Evolutionary conservation across 2,888 invertebrate genomes (phyloP), one percentile per base, ranked within the genome.

Genomic region (Caenorhabditis sp.): DNA sequence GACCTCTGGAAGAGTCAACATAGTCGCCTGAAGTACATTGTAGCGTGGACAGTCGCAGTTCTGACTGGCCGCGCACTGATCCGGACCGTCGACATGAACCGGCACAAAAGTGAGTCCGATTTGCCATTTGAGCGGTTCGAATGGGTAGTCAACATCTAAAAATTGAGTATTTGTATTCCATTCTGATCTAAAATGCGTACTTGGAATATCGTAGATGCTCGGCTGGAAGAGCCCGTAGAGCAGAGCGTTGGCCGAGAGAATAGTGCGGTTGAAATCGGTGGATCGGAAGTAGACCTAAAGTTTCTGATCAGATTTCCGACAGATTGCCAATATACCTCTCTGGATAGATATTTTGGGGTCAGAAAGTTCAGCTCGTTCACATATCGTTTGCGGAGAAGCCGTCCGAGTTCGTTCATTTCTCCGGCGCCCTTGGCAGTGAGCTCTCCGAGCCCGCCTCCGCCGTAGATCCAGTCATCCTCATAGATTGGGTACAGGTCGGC

Each of bases 261-360:
- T 90, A 0, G 95, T 94, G 20, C 96, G 92, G 90, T 96, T 95
- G 9, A 93, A 93, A 90, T 95, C 94, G 0, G 95, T 95, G 39
- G 95, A 94, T 62, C 91, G 90, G 1, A 93, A 89, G 81, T 91
- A 91, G 56, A 93, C 52, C 35, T 45, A 13, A 30, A 53, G 17
- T n/a, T 3, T 6, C n/a, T n/a, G n/a, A n/a, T n/a, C n/a, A n/a
- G n/a, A n/a, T n/a, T n/a, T n/a, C 41, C 24, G 11, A 26, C 15
- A 24, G 26, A n/a, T n/a, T n/a, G n/a, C n/a, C n/a, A n/a, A n/a
- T 15, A n/a, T 6, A 65, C 66, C 53, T 71, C 61, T 7, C 35
- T 61, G 8, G 61, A 55, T 2, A 45, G 48, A 15, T 71, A 71
- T 11, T 71, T 71, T 7, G 61, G 55, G 13, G 37, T 17, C 41